Evolutionary conservation across 1,140 invertebrate genomes (phyloP), one percentile per base, ranked within the genome.

Genomic region (Orius insidiosus): DNA sequence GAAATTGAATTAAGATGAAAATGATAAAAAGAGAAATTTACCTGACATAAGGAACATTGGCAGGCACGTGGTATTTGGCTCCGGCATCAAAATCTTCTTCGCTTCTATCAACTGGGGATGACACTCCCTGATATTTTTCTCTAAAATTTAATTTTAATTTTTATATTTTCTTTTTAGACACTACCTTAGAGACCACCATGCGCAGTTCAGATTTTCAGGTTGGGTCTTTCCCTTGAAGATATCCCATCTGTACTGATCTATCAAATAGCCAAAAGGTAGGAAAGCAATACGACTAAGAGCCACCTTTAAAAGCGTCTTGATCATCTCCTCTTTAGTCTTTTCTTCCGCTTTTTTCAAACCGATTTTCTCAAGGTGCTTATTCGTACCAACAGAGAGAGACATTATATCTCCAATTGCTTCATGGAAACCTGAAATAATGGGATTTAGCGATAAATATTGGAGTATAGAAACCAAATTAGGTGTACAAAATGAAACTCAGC

Each of bases 371-470:
- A 93, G 65, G 66, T 94, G 86, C 57, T 77, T 78, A 0, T 78
- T 74, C 0, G 85, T 85, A 0, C 71, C 72, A 0, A 84, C 82
- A 2, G 82, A 92, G 2, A 94, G 60, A 0, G 85, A 74, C 15
- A 94, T 76, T 0, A 83, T 75, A 61, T 93, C 88, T 1, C 89
- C 89, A n/a, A 94, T 76, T 8, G 89, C 88, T 61, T 93, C 89
- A 55, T 90, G 85, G 57, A 94, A 94, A 52, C 85, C 81, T 76
- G 59, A 84, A 11, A 53, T 56, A 51, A 36, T 45, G 37, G 10
- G 11, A 45, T 36, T 45, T 45, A n/a, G 30, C 7, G n/a, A n/a
- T n/a, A n/a, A n/a, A n/a, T n/a, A n/a, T n/a, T n/a, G n/a, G n/a
- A n/a, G n/a, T n/a, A n/a, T n/a, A n/a, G n/a, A n/a, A n/a, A n/a